phyloP scores from a whole-genome alignment of 2,797 vertebrate species.

The Pangasius macronema region DNA sequence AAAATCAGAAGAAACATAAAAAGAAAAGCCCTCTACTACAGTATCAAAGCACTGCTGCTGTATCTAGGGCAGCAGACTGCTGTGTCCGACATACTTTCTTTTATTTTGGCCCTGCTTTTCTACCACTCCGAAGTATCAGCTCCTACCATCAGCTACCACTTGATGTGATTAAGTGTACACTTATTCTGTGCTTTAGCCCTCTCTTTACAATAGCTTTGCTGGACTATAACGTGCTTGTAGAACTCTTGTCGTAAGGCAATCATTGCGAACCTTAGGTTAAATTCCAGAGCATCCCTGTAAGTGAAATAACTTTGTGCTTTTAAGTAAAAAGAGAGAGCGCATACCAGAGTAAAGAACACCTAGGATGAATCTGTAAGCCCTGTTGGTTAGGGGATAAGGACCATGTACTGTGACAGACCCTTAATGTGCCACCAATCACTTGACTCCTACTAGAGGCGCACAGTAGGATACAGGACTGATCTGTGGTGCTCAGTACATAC shows the following conservation, averaged over 20 bases:
- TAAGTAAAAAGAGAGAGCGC: conserved; percentile 12
- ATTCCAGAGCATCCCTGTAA: not conserved
- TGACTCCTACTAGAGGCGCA: conserved; percentile 10
- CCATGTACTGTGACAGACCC: conserved; percentile 32
- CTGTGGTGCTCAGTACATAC: not conserved
- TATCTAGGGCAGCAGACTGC: conserved; percentile 39
- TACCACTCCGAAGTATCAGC: conserved; percentile 50
- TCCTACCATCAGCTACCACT: conserved; percentile 60
- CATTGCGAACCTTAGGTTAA: not conserved
- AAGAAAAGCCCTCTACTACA: not conserved
- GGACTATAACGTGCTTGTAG: conserved; percentile 1
- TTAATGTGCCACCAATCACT: conserved; percentile 1
- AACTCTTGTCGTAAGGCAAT: not conserved
- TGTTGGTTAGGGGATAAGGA: conserved; percentile 11
- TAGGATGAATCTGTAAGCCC: conserved; percentile 24
- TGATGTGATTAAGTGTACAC: conserved; percentile 68
- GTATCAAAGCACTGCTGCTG: conserved; percentile 14
- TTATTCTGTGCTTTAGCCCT: conserved; percentile 55
- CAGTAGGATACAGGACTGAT: conserved; percentile 28
- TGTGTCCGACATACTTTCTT: conserved; percentile 36
- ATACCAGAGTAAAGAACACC: not conserved
- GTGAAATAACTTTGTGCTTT: conserved; percentile 2
- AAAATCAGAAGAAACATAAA: conserved; percentile 14
- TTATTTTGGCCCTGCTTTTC: conserved; percentile 33
- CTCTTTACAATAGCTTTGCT: conserved; percentile 37